Percentiles rank a stretch among this genome's conserved stretches.
Evolutionary conservation across 2,888 invertebrate species (phyloP).

Genomic region (Actias luna): DNA sequence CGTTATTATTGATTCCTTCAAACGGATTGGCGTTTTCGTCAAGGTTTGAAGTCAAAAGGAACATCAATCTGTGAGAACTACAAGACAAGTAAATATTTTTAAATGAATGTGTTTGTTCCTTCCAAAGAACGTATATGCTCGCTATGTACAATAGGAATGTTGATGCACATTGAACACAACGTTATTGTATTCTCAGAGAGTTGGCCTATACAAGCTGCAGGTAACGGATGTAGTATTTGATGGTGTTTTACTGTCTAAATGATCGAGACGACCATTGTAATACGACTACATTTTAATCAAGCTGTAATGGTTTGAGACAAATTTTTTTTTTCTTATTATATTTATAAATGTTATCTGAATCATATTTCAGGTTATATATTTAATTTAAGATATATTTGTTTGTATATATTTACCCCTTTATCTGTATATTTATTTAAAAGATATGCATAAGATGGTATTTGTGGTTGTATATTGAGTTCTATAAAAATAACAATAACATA

Average conservation of each 20-base stretch:
- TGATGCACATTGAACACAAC: slow-evolving; percentile 63
- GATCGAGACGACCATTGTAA: slow-evolving; percentile 1
- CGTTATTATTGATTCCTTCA: not conserved
- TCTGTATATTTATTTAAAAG: too few species aligned
- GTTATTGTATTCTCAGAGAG: slow-evolving; percentile 68
- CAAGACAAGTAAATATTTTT: slow-evolving; percentile 59
- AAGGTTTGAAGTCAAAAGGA: slow-evolving; percentile 7
- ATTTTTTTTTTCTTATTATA: too few species aligned
- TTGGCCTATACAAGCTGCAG: slow-evolving; percentile 45
- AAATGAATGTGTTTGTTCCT: slow-evolving; percentile 65
- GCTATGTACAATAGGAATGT: slow-evolving; percentile 66
- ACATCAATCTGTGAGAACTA: slow-evolving; percentile 40
- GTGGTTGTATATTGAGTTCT: too few species aligned
- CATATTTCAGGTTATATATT: too few species aligned
- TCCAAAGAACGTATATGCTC: slow-evolving; percentile 49
- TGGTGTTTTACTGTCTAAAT: not conserved
- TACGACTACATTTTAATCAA: not conserved
- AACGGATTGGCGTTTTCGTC: slow-evolving; percentile 12
- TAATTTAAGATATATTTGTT: not conserved
- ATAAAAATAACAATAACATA: not conserved
- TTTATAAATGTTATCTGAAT: too few species aligned
- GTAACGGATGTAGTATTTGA: slow-evolving; percentile 26
- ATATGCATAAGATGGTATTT: too few species aligned
- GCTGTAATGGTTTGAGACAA: not conserved
- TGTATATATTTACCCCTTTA: too few species aligned